Base-by-base conservation (phyloP, 1,140 invertebrate genomes). In the Ridgeia piscesae region DNA sequence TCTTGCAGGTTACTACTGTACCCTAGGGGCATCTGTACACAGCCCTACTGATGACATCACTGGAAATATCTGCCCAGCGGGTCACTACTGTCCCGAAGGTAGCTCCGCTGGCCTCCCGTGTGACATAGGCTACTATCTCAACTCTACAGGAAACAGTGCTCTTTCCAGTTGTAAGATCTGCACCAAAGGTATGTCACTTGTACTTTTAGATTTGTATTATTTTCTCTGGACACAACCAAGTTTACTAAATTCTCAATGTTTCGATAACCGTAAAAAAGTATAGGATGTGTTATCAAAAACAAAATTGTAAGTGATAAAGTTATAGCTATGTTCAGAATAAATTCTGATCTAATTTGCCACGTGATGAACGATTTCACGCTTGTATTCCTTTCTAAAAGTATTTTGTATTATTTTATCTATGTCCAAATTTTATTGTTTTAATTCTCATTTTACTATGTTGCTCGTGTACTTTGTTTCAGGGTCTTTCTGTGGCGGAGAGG, bases 31-130 rank as follows among this genome's bases (percentile, higher is more conserved):
- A 17, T 92, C 91, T 27, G 48, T 93, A 48, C 92, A 92, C n/a
- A 94, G 89, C 31, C 95, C 95, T 48, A 95, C 95, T 31, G 95
- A 95, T 94, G 95, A 95, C 35, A 92, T 94, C n/a, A 95, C 95
- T 27, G 95, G 95, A 33, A 95, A 95, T 34, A 91, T 95, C 88
- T 95, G 95, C 93, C 95, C 95, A 8, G 94, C 94, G 33, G 95
- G 95, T 90, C 94, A 95, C 93, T 95, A 95, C 91, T 95, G 95
- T 92, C 95, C 95, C 21, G 58, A 89, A 42, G 94, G 94, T 33
- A 95, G 94, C 35, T 89, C 58, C 14, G 91, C 92, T 9, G 93
- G 93, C 4, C 94, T 88, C 14, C 93, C 95, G 0, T 95, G 95
- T 92, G 94, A 94, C 0, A 94, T 94, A 33, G 95, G 95, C 14